Percentiles rank a stretch among this genome's conserved stretches.
These are phyloP conservation scores for Parasteatoda lunata DNA, from an alignment of 2,888 invertebrate species.

Conservation along the genomic window DNA sequence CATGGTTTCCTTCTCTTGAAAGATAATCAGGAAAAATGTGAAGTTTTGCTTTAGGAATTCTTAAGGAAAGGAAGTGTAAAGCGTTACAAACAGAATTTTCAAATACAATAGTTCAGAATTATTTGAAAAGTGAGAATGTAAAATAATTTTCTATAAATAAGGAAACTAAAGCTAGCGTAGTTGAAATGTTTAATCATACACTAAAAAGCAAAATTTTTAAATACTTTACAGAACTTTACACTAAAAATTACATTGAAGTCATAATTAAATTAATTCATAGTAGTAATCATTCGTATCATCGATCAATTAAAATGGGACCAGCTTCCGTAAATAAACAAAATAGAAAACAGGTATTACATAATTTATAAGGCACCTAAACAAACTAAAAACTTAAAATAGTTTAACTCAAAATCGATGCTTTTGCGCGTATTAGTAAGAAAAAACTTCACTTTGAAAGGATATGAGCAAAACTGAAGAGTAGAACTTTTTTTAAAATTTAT, in stretches of 20 bases:
- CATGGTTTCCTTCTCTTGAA: too few species aligned
- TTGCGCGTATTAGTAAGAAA: neutral
- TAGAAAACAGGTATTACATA: constrained; percentile 12
- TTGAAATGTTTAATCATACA: constrained; percentile 72
- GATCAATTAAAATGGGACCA: constrained; percentile 7
- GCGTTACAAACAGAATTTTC: constrained; percentile 64
- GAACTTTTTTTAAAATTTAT: constrained; percentile 11
- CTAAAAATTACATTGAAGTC: constrained; percentile 13
- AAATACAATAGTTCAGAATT: constrained; percentile 60
- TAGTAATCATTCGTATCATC: constrained; percentile 31
- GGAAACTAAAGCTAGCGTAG: constrained; percentile 72
- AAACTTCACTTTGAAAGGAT: constrained; percentile 22
- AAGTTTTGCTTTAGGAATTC: too few species aligned
- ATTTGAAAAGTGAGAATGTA: constrained; percentile 65
- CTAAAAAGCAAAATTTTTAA: constrained; percentile 70
- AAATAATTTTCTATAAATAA: constrained; percentile 71
- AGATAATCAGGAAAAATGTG: too few species aligned
- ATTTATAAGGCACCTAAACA: neutral
- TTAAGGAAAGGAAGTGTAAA: too few species aligned
- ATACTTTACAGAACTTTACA: constrained; percentile 25
- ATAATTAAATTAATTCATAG: constrained; percentile 24
- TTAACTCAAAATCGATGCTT: constrained; percentile 14
- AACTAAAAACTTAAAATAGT: neutral
- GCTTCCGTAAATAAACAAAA: constrained; percentile 7
- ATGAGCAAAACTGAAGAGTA: constrained; percentile 30